phyloP scores from a whole-genome alignment of 2,888 invertebrate genomes.

The Augiades crinisus region DNA sequence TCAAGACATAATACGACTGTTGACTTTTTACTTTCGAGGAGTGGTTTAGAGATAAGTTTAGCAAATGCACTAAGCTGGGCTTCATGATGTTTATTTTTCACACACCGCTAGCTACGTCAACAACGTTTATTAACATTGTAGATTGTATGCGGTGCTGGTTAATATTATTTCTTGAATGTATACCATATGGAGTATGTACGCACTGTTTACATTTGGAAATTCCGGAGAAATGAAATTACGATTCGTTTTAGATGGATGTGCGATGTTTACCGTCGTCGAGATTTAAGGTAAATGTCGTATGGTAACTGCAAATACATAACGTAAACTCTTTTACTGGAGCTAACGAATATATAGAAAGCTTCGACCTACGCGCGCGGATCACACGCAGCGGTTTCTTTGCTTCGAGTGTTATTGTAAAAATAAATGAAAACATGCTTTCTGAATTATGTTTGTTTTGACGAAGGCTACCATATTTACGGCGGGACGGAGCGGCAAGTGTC shows the following conservation, averaged over 20 bases:
- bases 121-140: conserved; percentile 58
- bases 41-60: conserved; percentile 67
- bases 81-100: conserved; percentile 66
- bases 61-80: conserved; percentile 65
- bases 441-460: conserved; percentile 76
- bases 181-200: conserved; percentile 32
- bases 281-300: conserved; percentile 28
- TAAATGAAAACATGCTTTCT: conserved; percentile 70
- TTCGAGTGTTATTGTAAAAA: conserved; percentile 70
- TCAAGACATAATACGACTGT: conserved; percentile 60
- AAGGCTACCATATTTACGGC: conserved; percentile 60
- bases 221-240: conserved; percentile 30
- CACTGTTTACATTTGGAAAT: conserved; percentile 21
- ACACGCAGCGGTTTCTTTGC: conserved; percentile 56
- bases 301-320: conserved; percentile 31
- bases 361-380: conserved; percentile 53
- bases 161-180: conserved; percentile 42
- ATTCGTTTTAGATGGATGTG: conserved; percentile 37
- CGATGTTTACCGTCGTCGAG: conserved; percentile 44
- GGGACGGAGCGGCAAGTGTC: conserved; percentile 51
- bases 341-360: conserved; percentile 50
- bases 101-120: conserved; percentile 60
- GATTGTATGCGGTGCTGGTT: conserved; percentile 48
- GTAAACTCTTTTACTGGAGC: conserved; percentile 25
- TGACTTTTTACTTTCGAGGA: conserved; percentile 69